Base-by-base conservation (phyloP, 1,140 invertebrate species). In the Drosophila sp. region DNA sequence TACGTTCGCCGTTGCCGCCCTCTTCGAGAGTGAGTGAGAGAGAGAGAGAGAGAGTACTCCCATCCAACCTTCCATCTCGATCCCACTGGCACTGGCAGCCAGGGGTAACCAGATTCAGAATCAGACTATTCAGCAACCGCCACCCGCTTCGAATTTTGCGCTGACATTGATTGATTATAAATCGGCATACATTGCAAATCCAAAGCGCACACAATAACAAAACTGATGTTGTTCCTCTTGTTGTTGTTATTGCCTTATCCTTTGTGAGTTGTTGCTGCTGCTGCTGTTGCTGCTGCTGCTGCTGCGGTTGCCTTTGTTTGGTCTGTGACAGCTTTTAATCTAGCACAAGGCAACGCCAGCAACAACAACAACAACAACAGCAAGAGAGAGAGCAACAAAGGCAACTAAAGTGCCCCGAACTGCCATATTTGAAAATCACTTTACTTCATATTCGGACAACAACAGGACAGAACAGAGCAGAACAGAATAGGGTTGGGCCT, bases 141-240 rank as follows among this genome's bases (percentile, higher is more conserved):
- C 62, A 66, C 66, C 70, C 74, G 68, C 69, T 85, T 86, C 82
- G 83, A 86, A 86, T 86, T 81, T 87, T 89, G 83, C 80, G 80
- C 84, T 87, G 84, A 87, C 84, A 87, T 87, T 87, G 84, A 87
- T 87, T 87, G 83, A 87, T 87, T 87, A 87, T 87, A 87, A 87
- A 87, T 87, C 84, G 84, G 84, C 84, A 87, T 87, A 89, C 84
- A 87, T 89, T 87, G 84, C 84, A 87, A 89, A 87, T 89, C 80
- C 78, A 87, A 89, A 83, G 76, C 75, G 84, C 66, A 74, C 79
- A 86, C 83, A 86, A 86, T 87, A 87, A 87, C 79, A 79, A 78
- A 83, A 79, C 61, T 68, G 66, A 54, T 72, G 30, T 62, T 61
- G 60, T 33, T 73, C 32, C 44, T 67, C 54, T 29, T 73, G 54